Evolutionary conservation across 2,113 vertebrate species (phyloP), one percentile per base, ranked within the genome.

Genomic region (Acinonyx jubatus): DNA sequence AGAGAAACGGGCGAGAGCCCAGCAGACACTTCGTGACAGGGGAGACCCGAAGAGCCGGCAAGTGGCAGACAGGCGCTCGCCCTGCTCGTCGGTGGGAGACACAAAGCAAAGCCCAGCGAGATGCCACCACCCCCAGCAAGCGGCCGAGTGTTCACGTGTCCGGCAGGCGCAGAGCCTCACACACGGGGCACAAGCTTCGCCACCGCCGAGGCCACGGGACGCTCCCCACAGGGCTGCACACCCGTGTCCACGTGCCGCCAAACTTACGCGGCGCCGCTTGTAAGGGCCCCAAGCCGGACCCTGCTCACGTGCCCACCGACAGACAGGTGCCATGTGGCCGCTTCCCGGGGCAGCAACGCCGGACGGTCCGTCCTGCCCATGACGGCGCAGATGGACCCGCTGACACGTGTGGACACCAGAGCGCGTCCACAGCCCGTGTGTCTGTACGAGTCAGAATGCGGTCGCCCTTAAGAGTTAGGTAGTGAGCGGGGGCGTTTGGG

Each of bases 31-130:
- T 41, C 25, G 15, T 29, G 29, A 4, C 55, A 57, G 48, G 33
- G 25, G 27, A 6, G 65, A 15, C 15, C 2, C 19, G 0, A 57
- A 10, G 0, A 2, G 19, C 21, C 31, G 10, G 48, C 50, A 41
- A 55, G 9, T 0, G 0, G 68, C 6, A 7, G 57, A 18, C 68
- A 50, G 68, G 57, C 0, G 4, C 16, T 78, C 19, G 3, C 29
- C 2, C 29, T 1, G 0, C 45, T 3, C 21, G 4, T 52, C 36
- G 3, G 15, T 25, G 33, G 71, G 71, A 29, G 55, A 68, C 21
- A 1, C 33, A 9, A 21, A n/a, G 81, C 50, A 10, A 68, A 69
- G 93, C 85, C 69, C 36, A 12, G 1, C 9, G 31, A 50, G 66
- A 38, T 2, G 19, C 57, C 0, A 21, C 31, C 48, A 4, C 36